Evolutionary conservation across 2,888 invertebrate species (phyloP).

Genomic region (Drosophila buzzatii): DNA sequence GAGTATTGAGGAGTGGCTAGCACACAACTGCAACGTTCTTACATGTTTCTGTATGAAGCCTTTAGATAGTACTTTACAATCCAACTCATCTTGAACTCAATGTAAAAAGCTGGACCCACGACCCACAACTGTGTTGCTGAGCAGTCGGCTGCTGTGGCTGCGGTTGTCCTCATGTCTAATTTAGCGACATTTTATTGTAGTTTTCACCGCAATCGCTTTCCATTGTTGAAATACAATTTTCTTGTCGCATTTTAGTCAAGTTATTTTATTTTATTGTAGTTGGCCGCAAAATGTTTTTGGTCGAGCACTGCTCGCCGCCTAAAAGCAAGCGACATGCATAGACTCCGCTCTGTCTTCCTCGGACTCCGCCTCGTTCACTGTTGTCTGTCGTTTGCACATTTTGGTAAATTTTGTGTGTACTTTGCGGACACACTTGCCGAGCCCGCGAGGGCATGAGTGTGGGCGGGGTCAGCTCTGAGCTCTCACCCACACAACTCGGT

Average conservation of each 20-base stretch:
- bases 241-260: slow-evolving; percentile 81
- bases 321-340: slow-evolving; percentile 39
- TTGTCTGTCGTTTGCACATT: slow-evolving; percentile 78
- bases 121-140: slow-evolving; percentile 34
- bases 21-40: not conserved
- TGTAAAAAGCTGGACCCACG: slow-evolving; percentile 29
- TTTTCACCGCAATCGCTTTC: slow-evolving; percentile 81
- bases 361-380: slow-evolving; percentile 33
- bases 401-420: slow-evolving; percentile 70
- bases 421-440: slow-evolving; percentile 53
- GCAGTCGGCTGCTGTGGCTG: slow-evolving; percentile 52
- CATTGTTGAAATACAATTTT: slow-evolving; percentile 81
- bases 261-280: slow-evolving; percentile 75
- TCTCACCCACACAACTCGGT: slow-evolving; percentile 18
- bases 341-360: not conserved
- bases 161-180: slow-evolving; percentile 84
- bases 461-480: slow-evolving; percentile 41
- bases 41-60: not conserved
- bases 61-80: slow-evolving; percentile 1
- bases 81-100: slow-evolving; percentile 25
- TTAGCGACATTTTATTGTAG: slow-evolving; percentile 84
- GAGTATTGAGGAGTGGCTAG: not conserved
- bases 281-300: slow-evolving; percentile 64
- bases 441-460: slow-evolving; percentile 20
- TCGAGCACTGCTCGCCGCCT: slow-evolving; percentile 37